A percentile compares a stretch with the other conserved stretches of the same genome.
Evolutionary conservation across 2,113 vertebrate genomes (phyloP).

Genomic region (Serilophus lunatus): DNA sequence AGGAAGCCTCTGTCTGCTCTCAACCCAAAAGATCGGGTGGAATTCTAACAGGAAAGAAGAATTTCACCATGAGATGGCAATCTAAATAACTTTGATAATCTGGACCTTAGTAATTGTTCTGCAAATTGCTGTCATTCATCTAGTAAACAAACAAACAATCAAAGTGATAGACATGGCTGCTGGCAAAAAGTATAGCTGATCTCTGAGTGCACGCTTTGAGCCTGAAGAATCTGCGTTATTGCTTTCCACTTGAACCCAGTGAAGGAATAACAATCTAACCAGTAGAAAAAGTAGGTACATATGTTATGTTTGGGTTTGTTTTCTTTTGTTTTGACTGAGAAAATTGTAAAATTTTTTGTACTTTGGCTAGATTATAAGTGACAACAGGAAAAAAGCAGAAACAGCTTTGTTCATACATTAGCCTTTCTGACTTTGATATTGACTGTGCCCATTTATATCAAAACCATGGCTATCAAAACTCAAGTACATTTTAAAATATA

Average conservation of each 20-base stretch:
- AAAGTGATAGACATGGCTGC: background rate
- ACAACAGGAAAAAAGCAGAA: background rate
- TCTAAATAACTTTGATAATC: background rate
- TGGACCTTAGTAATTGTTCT: background rate
- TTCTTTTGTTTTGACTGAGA: background rate
- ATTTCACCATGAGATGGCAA: background rate
- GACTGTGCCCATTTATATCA: slow-evolving; percentile 79
- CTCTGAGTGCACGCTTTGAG: background rate
- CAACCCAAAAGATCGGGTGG: background rate
- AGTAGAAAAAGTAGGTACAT: background rate
- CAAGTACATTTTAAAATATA: background rate
- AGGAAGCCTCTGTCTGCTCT: background rate
- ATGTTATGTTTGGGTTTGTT: too few species aligned
- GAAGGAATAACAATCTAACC: background rate
- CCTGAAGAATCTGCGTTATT: background rate
- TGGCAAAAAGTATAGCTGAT: background rate
- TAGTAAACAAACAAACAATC: background rate
- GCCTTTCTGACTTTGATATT: slow-evolving; percentile 34
- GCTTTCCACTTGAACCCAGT: background rate
- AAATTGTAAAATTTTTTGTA: background rate
- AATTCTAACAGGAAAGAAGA: background rate
- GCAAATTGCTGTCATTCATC: background rate
- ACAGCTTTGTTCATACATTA: background rate
- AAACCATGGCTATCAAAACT: slow-evolving; percentile 36
- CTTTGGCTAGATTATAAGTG: background rate